Conservation (phyloP, 2,797 vertebrate genomes). For the Peromyscus nudipes region DNA sequence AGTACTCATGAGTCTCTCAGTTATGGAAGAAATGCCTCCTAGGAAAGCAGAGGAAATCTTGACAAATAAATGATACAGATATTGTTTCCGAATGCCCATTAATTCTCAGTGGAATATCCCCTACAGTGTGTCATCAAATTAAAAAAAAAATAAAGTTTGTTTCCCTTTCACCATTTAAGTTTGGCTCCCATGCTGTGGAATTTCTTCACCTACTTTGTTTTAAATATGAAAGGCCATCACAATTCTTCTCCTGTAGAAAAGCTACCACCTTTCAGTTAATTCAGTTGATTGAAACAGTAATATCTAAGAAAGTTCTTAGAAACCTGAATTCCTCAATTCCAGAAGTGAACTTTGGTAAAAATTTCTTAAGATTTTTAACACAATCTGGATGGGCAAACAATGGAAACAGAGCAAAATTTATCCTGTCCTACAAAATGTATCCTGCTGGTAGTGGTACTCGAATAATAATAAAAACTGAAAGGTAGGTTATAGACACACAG, state of each 20-base stretch:
- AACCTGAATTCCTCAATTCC: not conserved
- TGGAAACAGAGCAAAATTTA: not conserved
- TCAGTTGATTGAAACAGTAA: conserved; percentile 15
- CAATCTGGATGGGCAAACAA: not conserved
- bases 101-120: not conserved
- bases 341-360: not conserved
- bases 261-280: not conserved
- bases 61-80: not conserved
- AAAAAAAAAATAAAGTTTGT: not conserved
- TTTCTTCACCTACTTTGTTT: conserved; percentile 19
- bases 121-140: not conserved
- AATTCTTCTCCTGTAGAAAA: conserved; percentile 53
- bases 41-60: conserved; percentile 52
- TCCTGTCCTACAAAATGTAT: not conserved
- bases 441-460: conserved; percentile 38
- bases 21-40: not conserved
- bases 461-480: conserved; percentile 36
- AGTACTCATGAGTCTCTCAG: not conserved
- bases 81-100: conserved; percentile 67
- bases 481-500: not conserved
- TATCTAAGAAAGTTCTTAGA: not conserved
- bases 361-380: not conserved
- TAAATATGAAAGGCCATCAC: conserved; percentile 44
- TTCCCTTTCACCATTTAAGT: conserved; percentile 30
- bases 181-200: not conserved